Base-by-base conservation (phyloP, 2,113 vertebrate species). In the Sterrhoptilus dennistouni region DNA sequence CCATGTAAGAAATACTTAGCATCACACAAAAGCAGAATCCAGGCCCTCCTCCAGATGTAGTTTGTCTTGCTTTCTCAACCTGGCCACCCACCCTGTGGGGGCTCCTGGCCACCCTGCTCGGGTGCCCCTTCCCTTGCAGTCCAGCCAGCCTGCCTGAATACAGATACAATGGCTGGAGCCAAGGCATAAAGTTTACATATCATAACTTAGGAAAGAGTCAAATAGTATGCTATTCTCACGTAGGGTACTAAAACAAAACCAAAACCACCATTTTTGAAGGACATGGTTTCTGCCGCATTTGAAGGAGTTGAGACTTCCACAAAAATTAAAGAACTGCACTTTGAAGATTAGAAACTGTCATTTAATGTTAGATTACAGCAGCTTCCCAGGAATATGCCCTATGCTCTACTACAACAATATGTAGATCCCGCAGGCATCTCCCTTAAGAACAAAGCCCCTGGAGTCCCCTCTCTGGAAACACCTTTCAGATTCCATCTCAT, bases 151-250 rank as follows among this genome's bases (percentile, higher is more conserved):
- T 35, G 31, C 42, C 42, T 35, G 12, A 27, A 35, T 35, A 40
- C 2, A 31, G 28, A 42, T 0, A 1, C 10, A 54, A 60, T 0
- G 0, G 35, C 44, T 19, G 4, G 28, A 78, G 27, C 8, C 47
- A 59, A 9, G 10, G 69, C 47, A 53, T 36, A 24, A 63, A 52
- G 21, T 27, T 88, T 61, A 27, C 40, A 33, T 74, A 42, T 40
- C 59, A 83, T 16, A 38, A 29, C 35, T 70, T 18, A 2, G 53
- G 24, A 85, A 88, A 56, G 20, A 79, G 5, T 33, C 47, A 75
- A 78, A 49, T 3, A 35, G 13, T 27, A 42, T 2, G 11, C 20
- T 75, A 21, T 59, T 76, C 17, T 59, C 20, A 54, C 9, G 42
- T 0, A 38, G 6, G 7, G 8, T 19, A 78, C 54, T 70, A 33